Evolutionary conservation across 2,888 invertebrate species (phyloP).

Genomic region (Molorchus minor): DNA sequence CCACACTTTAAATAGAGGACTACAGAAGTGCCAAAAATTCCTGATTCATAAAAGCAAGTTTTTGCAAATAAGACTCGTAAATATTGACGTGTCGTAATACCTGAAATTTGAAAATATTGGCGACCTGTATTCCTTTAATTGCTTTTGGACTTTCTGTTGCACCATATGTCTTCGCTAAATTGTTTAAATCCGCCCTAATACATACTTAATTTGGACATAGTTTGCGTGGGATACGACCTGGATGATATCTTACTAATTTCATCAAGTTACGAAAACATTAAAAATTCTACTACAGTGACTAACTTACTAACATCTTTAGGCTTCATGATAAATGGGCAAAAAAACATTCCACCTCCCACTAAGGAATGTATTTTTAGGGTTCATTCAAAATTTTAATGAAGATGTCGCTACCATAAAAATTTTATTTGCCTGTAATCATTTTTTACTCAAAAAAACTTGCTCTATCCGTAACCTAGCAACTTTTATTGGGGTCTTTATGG

Average conservation of each 20-base stretch:
- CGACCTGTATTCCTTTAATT: no score
- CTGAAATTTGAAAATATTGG: no score
- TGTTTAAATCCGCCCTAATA: neutral
- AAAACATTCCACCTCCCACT: neutral
- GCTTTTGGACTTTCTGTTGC: no score
- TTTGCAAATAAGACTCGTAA: no score
- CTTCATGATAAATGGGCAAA: neutral
- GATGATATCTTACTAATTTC: constrained; percentile 1
- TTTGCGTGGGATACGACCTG: neutral
- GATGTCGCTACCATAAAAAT: neutral
- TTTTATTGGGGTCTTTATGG: neutral
- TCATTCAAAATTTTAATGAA: neutral
- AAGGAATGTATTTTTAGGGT: neutral
- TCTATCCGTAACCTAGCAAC: neutral
- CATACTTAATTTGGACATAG: neutral
- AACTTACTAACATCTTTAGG: neutral
- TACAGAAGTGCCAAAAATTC: no score
- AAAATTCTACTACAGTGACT: neutral
- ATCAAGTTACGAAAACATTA: neutral
- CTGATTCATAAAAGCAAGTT: no score
- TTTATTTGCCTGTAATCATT: no score
- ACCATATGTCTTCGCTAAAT: no score
- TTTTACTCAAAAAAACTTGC: neutral
- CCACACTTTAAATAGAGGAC: no score
- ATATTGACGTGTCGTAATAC: no score